Percentiles rank a stretch among this genome's conserved stretches.
Conservation (phyloP, 2,113 vertebrate species). For the Corapipo altera region DNA sequence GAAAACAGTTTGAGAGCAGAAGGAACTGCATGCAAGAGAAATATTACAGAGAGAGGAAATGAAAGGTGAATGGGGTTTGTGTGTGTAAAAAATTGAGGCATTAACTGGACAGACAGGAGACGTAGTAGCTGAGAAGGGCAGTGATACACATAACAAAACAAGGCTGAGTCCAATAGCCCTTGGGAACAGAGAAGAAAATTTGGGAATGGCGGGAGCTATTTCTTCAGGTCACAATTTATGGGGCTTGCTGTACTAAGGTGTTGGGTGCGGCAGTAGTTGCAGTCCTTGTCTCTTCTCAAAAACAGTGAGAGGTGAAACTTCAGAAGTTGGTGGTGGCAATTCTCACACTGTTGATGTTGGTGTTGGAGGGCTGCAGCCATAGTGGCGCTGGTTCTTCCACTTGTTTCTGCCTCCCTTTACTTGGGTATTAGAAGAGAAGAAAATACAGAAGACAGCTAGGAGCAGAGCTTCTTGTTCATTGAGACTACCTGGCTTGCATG, state of each 20-base stretch:
- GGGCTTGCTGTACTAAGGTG: not conserved
- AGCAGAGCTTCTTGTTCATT: not conserved
- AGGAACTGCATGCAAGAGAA: not conserved
- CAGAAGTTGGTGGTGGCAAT: not conserved
- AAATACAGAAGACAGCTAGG: not conserved
- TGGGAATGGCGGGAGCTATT: not conserved
- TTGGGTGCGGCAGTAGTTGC: not conserved
- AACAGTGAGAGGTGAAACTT: not conserved
- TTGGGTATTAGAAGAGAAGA: not conserved
- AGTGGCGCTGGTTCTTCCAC: not conserved
- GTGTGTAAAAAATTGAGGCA: not conserved
- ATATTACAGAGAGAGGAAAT: not conserved
- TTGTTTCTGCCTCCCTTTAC: not conserved
- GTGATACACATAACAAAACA: not conserved
- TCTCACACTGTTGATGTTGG: not conserved
- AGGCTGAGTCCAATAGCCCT: not conserved
- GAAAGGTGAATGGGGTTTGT: not conserved
- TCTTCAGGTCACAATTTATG: not conserved
- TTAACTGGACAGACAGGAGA: not conserved
- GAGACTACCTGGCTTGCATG: not conserved
- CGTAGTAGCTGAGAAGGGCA: not conserved
- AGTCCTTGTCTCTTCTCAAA: not conserved
- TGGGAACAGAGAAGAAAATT: not conserved
- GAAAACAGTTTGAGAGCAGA: not conserved
- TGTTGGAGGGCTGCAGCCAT: not conserved